These are phyloP conservation scores for Ashinkailepas kermadecensis DNA, from an alignment of 2,888 invertebrate genomes.

Conservation along the genomic window DNA sequence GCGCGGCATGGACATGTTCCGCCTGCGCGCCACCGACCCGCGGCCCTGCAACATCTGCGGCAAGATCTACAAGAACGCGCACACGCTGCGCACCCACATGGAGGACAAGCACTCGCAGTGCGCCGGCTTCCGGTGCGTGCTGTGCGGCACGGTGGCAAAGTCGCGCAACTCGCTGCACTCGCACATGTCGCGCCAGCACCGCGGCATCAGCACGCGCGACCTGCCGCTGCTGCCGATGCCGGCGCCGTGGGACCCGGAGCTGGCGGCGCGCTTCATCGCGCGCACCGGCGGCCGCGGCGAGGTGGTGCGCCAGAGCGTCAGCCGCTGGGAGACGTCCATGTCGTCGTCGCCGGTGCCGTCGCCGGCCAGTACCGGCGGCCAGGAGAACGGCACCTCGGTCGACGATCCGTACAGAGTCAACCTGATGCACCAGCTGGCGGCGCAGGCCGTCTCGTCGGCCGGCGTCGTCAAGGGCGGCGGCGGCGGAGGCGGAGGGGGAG, in stretches of 20 bases:
- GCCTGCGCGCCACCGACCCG: slow-evolving; percentile 84
- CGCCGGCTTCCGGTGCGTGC: slow-evolving; percentile 81
- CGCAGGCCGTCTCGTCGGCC: slow-evolving; percentile 8
- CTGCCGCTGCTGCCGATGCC: slow-evolving; percentile 88
- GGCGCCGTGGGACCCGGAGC: slow-evolving; percentile 79
- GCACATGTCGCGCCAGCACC: slow-evolving; percentile 87
- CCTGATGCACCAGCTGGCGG: slow-evolving; percentile 21
- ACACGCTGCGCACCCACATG: slow-evolving; percentile 80
- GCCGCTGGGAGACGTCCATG: slow-evolving; percentile 9
- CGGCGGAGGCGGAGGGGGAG: slow-evolving; percentile 28
- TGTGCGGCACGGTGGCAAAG: slow-evolving; percentile 88
- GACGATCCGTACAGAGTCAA: slow-evolving; percentile 24
- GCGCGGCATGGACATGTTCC: slow-evolving; percentile 71
- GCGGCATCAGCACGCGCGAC: slow-evolving; percentile 88
- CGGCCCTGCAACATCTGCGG: slow-evolving; percentile 88
- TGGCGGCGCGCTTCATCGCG: slow-evolving; percentile 49
- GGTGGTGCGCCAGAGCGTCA: slow-evolving; percentile 32
- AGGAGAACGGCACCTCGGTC: slow-evolving; percentile 15
- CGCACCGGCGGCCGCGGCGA: slow-evolving; percentile 34
- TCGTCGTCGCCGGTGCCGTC: slow-evolving; percentile 9
- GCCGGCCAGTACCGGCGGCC: slow-evolving; percentile 28
- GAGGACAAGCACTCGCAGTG: slow-evolving; percentile 91
- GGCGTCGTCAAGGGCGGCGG: slow-evolving; percentile 21
- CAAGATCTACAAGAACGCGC: slow-evolving; percentile 46
- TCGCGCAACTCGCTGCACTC: slow-evolving; percentile 85